Evolutionary conservation across 2,113 vertebrate species (phyloP).

Genomic region (Phaethon lepturus): DNA sequence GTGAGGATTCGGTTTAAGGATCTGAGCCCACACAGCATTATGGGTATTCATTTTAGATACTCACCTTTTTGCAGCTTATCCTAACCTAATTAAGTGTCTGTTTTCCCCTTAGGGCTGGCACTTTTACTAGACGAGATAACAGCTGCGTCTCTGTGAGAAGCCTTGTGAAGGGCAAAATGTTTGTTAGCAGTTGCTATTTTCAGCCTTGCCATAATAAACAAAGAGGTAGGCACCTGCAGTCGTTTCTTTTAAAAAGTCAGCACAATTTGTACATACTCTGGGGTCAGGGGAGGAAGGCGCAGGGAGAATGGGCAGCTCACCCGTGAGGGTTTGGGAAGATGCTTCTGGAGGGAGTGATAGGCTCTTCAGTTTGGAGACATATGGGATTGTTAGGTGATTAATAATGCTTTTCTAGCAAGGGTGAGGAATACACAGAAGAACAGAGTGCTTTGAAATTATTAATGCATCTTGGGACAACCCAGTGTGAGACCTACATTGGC

Average conservation of each 20-base stretch:
- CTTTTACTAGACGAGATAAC: slow-evolving; percentile 61
- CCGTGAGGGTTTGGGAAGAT: neutral
- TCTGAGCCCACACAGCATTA: slow-evolving; percentile 7
- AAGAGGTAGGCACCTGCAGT: slow-evolving; percentile 57
- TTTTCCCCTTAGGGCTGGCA: slow-evolving; percentile 50
- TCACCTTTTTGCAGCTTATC: slow-evolving; percentile 46
- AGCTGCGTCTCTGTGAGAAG: slow-evolving; percentile 59
- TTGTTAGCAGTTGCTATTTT: slow-evolving; percentile 68
- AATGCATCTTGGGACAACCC: neutral
- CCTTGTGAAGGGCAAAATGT: slow-evolving; percentile 56
- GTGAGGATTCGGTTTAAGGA: neutral
- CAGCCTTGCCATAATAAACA: slow-evolving; percentile 65
- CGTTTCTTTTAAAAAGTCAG: slow-evolving; percentile 52
- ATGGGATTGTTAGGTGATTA: slow-evolving; percentile 4
- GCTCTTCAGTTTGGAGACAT: neutral
- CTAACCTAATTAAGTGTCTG: slow-evolving; percentile 54
- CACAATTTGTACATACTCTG: neutral
- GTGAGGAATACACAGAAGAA: neutral
- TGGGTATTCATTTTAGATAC: slow-evolving; percentile 28
- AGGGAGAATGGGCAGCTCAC: neutral
- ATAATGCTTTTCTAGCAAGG: neutral
- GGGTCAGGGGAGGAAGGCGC: neutral
- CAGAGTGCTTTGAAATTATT: slow-evolving; percentile 49
- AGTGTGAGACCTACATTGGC: neutral
- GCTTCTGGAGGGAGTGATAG: neutral